These are phyloP conservation scores for Hypotaenidia philippensis DNA, from an alignment of 2,797 vertebrate genomes.

Conservation along the genomic window DNA sequence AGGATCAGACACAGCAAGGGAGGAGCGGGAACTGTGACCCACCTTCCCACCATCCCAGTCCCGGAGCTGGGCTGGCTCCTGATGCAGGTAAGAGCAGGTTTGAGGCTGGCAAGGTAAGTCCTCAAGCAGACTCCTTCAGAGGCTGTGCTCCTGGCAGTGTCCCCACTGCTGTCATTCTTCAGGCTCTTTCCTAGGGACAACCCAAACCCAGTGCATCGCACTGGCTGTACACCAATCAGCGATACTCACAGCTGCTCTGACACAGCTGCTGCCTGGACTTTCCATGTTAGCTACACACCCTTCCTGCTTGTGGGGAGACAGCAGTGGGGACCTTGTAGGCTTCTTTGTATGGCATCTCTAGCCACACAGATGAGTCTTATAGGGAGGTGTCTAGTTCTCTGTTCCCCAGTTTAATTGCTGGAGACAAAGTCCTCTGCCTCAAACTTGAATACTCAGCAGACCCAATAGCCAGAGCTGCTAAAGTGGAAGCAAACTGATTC, in stretches of 20 bases:
- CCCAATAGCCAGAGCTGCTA: neutral
- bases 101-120: neutral
- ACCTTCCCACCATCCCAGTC: neutral
- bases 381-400: neutral
- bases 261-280: neutral
- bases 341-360: neutral
- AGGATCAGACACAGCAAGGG: neutral
- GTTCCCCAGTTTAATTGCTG: neutral
- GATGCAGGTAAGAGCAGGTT: neutral
- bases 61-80: neutral
- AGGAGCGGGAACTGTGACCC: neutral
- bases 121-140: neutral
- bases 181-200: neutral
- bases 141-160: neutral
- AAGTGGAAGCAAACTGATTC: neutral
- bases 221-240: accelerated
- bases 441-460: neutral
- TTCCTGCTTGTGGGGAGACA: neutral
- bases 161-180: neutral
- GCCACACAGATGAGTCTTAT: accelerated
- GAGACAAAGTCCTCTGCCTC: neutral
- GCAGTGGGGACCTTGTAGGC: neutral
- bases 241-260: neutral
- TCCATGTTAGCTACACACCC: neutral
- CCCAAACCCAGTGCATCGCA: neutral